Conservation (phyloP, 1,140 invertebrate species). For the Pseudomyrmex pallidus region DNA sequence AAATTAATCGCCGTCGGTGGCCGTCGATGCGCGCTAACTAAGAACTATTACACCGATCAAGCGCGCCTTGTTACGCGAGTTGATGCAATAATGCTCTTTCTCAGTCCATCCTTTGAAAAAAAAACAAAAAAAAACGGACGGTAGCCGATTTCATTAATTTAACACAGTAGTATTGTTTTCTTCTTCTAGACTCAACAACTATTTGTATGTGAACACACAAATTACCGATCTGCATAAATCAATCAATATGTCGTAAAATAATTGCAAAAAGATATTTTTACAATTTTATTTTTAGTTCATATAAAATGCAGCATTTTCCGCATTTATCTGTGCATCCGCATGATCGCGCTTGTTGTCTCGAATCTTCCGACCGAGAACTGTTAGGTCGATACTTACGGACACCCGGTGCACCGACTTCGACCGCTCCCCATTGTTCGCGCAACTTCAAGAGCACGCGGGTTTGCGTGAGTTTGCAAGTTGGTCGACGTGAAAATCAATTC, state of each 20-base stretch:
- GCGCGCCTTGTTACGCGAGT: constrained; percentile 12
- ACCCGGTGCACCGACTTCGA: constrained; percentile 54
- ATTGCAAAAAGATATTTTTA: background rate
- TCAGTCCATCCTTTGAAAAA: background rate
- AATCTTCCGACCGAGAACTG: constrained; percentile 34
- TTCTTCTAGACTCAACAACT: background rate
- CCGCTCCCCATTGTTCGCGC: constrained; percentile 37
- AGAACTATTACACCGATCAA: constrained; percentile 37
- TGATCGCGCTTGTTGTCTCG: constrained; percentile 36
- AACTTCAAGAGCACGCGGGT: constrained; percentile 52
- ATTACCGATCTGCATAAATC: background rate
- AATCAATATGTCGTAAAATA: background rate
- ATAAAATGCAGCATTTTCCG: too few relatives aligned
- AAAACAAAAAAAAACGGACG: constrained; percentile 4
- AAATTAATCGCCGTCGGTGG: constrained; percentile 59
- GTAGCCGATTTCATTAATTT: constrained; percentile 20
- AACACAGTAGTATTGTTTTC: constrained; percentile 11
- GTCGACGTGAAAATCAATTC: constrained; percentile 62
- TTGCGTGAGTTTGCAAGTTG: constrained; percentile 8
- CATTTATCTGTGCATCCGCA: constrained; percentile 41
- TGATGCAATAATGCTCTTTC: constrained; percentile 10
- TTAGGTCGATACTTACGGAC: constrained; percentile 51
- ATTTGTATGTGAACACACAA: background rate
- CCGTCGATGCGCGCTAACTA: constrained; percentile 42
- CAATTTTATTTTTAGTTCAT: too few relatives aligned